A percentile compares a stretch with the other conserved stretches of the same genome.
Conservation (phyloP, 2,888 invertebrate genomes). For the Coleophora flavipennella region DNA sequence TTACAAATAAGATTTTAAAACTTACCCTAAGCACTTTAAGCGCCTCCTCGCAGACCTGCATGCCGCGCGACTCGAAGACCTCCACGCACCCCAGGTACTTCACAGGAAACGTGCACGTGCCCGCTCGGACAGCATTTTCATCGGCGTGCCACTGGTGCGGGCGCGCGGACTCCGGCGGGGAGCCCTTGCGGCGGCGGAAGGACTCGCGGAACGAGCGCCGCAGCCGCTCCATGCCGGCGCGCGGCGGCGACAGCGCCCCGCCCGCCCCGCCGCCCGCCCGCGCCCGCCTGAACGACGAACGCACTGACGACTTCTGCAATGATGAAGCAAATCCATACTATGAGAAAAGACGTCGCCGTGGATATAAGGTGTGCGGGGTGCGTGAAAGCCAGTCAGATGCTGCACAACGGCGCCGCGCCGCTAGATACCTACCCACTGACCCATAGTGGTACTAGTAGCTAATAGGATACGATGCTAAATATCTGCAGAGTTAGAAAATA, state of each 20-base stretch:
- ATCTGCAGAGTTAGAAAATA: too few species aligned
- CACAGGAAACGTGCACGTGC: conserved; percentile 97
- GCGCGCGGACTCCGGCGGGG: conserved; percentile 91
- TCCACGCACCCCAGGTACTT: conserved; percentile 99
- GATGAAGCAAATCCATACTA: not conserved
- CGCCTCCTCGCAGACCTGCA: conserved; percentile 99
- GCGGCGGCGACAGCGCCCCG: conserved; percentile 62
- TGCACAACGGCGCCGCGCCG: too few species aligned
- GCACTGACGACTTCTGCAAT: conserved; percentile 63
- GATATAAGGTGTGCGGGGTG: too few species aligned
- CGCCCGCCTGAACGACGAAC: conserved; percentile 60
- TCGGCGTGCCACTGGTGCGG: conserved; percentile 99
- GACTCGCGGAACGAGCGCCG: conserved; percentile 93
- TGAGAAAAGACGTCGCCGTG: too few species aligned
- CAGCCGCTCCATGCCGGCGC: conserved; percentile 86
- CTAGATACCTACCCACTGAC: too few species aligned
- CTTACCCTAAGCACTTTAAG: conserved; percentile 95
- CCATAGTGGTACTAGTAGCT: too few species aligned
- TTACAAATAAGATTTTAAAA: conserved; percentile 14
- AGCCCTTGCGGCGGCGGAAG: conserved; percentile 91
- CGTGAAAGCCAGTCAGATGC: too few species aligned
- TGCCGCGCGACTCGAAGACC: conserved; percentile 98
- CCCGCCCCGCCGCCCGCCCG: conserved; percentile 53
- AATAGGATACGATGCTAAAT: too few species aligned
- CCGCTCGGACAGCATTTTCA: conserved; percentile 95